Conservation (phyloP, 2,888 invertebrate genomes). For the Alloscopus bannaensis region DNA sequence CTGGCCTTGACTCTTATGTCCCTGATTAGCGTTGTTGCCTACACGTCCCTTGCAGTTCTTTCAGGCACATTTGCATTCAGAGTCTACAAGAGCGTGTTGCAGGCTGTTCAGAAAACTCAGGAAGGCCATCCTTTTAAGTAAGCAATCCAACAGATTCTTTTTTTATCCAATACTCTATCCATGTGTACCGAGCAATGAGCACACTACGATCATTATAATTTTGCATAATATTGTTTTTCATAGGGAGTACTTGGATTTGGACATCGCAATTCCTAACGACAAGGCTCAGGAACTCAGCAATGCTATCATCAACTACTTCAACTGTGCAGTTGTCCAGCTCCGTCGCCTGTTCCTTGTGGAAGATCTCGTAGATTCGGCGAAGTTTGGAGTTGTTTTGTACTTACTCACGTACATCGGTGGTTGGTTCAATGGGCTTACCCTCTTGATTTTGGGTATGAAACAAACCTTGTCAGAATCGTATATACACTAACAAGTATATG, state of each 20-base stretch:
- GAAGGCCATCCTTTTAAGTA: slow-evolving; percentile 99
- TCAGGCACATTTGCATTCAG: slow-evolving; percentile 94
- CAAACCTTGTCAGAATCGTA: no score
- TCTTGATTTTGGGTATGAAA: slow-evolving; percentile 92
- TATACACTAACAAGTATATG: no score
- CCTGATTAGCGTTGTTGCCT: slow-evolving; percentile 95
- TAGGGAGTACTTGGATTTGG: slow-evolving; percentile 89
- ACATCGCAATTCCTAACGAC: slow-evolving; percentile 91
- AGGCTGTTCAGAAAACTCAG: slow-evolving; percentile 94
- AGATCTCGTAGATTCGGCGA: slow-evolving; percentile 95
- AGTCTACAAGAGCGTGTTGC: slow-evolving; percentile 95
- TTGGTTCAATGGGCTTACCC: slow-evolving; percentile 99
- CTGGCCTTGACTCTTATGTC: slow-evolving; percentile 96
- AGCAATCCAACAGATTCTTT: slow-evolving; percentile 75
- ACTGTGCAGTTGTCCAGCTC: slow-evolving; percentile 87
- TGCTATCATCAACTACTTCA: slow-evolving; percentile 90
- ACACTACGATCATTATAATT: not conserved
- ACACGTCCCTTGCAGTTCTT: slow-evolving; percentile 90
- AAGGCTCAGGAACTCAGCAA: slow-evolving; percentile 93
- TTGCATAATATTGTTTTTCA: not conserved
- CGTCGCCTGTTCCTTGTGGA: slow-evolving; percentile 95
- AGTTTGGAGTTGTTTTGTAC: slow-evolving; percentile 97
- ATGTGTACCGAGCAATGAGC: not conserved
- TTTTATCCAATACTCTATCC: not conserved
- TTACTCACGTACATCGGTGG: slow-evolving; percentile 97